These are phyloP conservation scores for Neosalanx taihuensis DNA, from an alignment of 2,797 vertebrate species.

Conservation along the genomic window DNA sequence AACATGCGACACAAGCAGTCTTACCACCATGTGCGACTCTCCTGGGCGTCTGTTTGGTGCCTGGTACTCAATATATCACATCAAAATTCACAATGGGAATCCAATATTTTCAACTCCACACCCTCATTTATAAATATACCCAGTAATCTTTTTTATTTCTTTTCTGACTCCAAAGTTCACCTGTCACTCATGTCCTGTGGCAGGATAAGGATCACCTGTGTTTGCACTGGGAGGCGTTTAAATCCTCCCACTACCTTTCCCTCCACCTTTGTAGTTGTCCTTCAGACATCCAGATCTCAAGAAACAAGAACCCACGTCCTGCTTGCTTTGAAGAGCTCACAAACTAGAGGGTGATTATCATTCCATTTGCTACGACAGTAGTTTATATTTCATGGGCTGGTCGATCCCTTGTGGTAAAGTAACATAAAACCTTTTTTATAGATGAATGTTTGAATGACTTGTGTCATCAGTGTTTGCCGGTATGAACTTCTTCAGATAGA, in stretches of 20 bases:
- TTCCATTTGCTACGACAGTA: slow-evolving; percentile 14
- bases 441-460: background rate
- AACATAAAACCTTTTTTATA: background rate
- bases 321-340: slow-evolving; percentile 17
- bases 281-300: slow-evolving; percentile 24
- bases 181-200: background rate
- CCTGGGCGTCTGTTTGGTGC: no score
- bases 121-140: no score
- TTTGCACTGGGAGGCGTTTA: slow-evolving; percentile 42
- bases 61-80: no score
- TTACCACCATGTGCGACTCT: no score
- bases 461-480: background rate
- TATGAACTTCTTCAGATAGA: background rate
- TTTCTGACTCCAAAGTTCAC: no score
- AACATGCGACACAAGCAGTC: no score
- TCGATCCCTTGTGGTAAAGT: background rate
- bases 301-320: slow-evolving; percentile 34
- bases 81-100: no score
- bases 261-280: slow-evolving; percentile 20
- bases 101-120: no score
- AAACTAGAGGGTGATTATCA: slow-evolving; percentile 56
- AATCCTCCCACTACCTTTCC: background rate
- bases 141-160: no score
- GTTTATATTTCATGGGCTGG: background rate
- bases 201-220: slow-evolving; percentile 49